Evolutionary conservation across 2,797 vertebrate species (phyloP).

Genomic region (Peromyscus melanophrys): DNA sequence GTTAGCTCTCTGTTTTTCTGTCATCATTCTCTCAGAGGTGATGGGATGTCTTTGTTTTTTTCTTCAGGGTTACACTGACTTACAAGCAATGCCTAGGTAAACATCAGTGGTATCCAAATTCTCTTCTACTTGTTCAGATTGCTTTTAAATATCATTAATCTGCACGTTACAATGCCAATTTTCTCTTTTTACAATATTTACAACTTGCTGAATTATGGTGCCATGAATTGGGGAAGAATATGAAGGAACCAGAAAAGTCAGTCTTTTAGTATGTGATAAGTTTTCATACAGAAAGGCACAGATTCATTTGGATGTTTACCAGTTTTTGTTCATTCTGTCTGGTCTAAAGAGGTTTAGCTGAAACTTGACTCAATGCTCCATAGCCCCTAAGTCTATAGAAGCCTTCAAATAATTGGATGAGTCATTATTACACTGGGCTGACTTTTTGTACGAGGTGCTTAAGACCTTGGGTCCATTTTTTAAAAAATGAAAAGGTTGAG

Average conservation of each 20-base stretch:
- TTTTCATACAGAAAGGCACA: not conserved
- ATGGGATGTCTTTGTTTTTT: not conserved
- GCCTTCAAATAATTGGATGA: not conserved
- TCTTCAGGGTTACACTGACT: not conserved
- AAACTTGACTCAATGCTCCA: not conserved
- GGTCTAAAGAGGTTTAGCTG: not conserved
- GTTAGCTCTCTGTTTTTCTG: not conserved
- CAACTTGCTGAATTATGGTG: not conserved
- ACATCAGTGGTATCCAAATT: not conserved
- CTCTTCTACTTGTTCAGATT: conserved; percentile 34
- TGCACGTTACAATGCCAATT: not conserved
- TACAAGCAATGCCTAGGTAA: not conserved
- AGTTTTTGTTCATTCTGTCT: not conserved
- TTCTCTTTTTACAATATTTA: conserved; percentile 11
- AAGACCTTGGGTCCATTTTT: not conserved
- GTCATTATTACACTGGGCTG: not conserved
- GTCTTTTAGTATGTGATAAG: not conserved
- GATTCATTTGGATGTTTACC: not conserved
- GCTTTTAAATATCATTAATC: not conserved
- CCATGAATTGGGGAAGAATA: not conserved
- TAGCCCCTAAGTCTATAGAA: not conserved
- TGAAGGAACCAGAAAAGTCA: not conserved
- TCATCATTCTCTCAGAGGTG: not conserved
- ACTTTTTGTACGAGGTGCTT: not conserved
- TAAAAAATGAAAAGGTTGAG: not conserved